Evolutionary conservation across 2,113 vertebrate species (phyloP), one percentile per base, ranked within the genome.

Genomic region (Salvelinus namaycush): DNA sequence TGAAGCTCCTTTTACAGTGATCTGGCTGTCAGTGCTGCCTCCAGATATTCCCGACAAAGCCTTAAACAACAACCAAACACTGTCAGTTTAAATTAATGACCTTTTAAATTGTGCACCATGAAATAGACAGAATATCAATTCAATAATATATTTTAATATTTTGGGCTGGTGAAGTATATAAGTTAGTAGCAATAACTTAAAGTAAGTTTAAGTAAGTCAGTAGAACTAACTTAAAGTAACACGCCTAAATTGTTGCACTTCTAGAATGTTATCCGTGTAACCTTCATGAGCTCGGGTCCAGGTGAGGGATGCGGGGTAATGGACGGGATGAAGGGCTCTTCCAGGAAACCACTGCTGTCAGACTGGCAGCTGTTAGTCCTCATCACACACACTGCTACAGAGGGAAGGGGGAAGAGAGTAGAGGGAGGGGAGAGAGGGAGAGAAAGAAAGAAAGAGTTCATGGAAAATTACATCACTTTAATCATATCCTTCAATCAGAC

Each of bases 261-360:
- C 59, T 62, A 62, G 18, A 64, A n/a, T 26, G 16, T 60, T 74
- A 14, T 31, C 51, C 6, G 8, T 29, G 64, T 75, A 68, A 92
- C 90, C 87, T 91, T 90, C 72, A 82, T 83, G 49, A 88, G 81
- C 62, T 90, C 86, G 22, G 85, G 73, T 74, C 79, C 81, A 27
- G 89, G 80, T 51, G 73, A 76, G 5, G 67, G 57, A 67, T 81
- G 83, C 80, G 92, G 93, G 29, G 79, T 72, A 71, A 83, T 62
- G 0, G 67, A 60, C 0, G 88, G 87, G 9, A 95, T 88, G 0
- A 74, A 77, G 0, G 91, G 87, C 22, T 96, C 95, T 70, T 96
- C 95, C 76, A 90, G 81, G 86, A 96, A 96, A 0, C 94, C 94
- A 18, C 94, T 94, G 88, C 93, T 95, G 82, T 96, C 95, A 29